Evolutionary conservation across 2,888 invertebrate species (phyloP).

Genomic region (Thereva nobilitata): DNA sequence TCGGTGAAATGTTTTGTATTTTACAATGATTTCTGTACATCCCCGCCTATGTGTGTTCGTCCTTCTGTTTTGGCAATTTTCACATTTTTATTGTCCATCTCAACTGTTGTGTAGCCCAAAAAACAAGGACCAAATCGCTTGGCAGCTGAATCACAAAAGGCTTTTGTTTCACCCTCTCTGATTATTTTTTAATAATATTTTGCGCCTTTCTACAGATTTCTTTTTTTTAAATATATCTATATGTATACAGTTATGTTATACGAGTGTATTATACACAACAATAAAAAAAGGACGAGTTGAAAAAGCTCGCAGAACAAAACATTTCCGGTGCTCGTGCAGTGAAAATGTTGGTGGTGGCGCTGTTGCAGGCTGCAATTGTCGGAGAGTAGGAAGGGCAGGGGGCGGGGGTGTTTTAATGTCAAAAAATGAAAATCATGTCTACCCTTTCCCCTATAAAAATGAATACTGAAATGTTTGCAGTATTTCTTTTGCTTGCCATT

Average conservation of each 20-base stretch:
- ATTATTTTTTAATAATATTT: slow-evolving; percentile 33
- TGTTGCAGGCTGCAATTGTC: too few species aligned
- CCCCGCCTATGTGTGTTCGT: background rate
- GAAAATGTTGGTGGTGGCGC: background rate
- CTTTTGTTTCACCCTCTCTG: slow-evolving; percentile 31
- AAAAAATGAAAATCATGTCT: too few species aligned
- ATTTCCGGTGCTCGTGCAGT: background rate
- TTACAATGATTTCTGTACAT: slow-evolving; percentile 15
- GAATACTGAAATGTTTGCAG: too few species aligned
- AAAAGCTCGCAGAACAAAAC: slow-evolving; percentile 24
- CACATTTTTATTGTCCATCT: slow-evolving; percentile 30
- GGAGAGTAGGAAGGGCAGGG: too few species aligned
- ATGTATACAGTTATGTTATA: too few species aligned
- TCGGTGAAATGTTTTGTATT: slow-evolving; percentile 17
- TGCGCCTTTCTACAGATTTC: slow-evolving; percentile 14
- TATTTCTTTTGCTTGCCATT: too few species aligned
- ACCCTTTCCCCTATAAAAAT: too few species aligned
- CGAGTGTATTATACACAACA: slow-evolving; percentile 4
- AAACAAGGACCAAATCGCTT: slow-evolving; percentile 33
- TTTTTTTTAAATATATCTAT: too few species aligned
- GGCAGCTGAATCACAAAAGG: slow-evolving; percentile 28
- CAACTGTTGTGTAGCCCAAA: slow-evolving; percentile 16
- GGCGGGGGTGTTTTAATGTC: too few species aligned
- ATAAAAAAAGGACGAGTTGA: slow-evolving; percentile 2
- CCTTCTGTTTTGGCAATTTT: slow-evolving; percentile 30